Percentiles rank a stretch among this genome's conserved stretches.
Evolutionary conservation across 2,888 invertebrate species (phyloP).

Genomic region (Drosophila mettleri): DNA sequence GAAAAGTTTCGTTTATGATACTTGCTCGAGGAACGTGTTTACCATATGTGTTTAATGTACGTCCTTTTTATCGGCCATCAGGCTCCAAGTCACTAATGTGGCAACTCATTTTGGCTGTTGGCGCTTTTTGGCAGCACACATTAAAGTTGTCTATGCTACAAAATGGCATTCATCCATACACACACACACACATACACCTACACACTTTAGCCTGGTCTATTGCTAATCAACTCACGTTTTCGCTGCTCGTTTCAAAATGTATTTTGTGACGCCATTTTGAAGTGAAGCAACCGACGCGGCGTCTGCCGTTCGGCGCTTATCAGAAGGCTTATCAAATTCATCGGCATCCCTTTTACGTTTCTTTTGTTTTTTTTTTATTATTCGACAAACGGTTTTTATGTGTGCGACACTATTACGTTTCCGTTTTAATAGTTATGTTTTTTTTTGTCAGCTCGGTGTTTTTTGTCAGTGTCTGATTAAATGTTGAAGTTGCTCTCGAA

Average conservation of each 20-base stretch:
- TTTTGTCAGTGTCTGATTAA: conserved; percentile 75
- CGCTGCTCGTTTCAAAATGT: conserved; percentile 80
- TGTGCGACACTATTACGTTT: conserved; percentile 69
- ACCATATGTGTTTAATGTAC: conserved; percentile 53
- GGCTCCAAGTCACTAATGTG: conserved; percentile 51
- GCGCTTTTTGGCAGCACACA: conserved; percentile 54
- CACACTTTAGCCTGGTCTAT: conserved; percentile 50
- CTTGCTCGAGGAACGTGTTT: conserved; percentile 60
- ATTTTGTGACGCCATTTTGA: conserved; percentile 80
- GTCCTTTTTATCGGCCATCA: conserved; percentile 52
- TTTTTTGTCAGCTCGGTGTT: conserved; percentile 14
- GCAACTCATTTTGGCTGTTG: conserved; percentile 40
- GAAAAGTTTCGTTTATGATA: conserved; percentile 41
- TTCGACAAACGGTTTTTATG: conserved; percentile 48
- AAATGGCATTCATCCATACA: conserved; percentile 39
- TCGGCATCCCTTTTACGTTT: conserved; percentile 39
- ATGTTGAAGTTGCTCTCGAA: conserved; percentile 68
- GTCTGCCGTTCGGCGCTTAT: conserved; percentile 56
- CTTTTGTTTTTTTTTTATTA: conserved; percentile 12
- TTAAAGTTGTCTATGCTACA: conserved; percentile 67
- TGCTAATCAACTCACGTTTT: conserved; percentile 81
- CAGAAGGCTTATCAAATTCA: conserved; percentile 79
- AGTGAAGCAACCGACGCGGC: conserved; percentile 46
- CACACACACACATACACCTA: conserved; percentile 20
- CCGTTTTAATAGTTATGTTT: conserved; percentile 60